Base-by-base conservation (phyloP, 1,140 invertebrate species). In the Vanessa atalanta region DNA sequence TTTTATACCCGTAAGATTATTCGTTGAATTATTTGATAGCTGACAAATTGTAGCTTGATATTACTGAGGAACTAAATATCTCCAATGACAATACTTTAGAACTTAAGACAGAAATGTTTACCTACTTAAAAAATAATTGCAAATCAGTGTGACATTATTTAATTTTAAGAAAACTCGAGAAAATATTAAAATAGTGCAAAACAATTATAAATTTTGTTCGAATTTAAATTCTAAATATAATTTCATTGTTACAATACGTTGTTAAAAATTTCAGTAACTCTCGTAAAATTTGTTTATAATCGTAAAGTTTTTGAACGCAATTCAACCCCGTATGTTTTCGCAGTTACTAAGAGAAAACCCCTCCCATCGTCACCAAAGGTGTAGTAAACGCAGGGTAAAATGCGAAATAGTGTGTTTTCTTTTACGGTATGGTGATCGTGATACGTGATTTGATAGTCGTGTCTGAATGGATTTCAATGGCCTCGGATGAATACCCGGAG, bases 321-420 rank as follows among this genome's bases (percentile, higher is more conserved):
- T 57, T 14, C 20, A 26, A 31, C 5, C 20, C 31, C 79, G 82
- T 79, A 64, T 80, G 74, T 81, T 76, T 73, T 50, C 60, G 63
- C 31, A 53, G 47, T 26, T 43, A n/a, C 57, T 50, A 57, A 69
- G 71, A 75, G 77, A 61, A 72, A 72, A 70, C 70, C 70, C 66
- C 75, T 65, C 73, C 57, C 77, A 68, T 60, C 77, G 72, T 77
- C 79, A 70, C 68, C 85, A 57, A 72, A 81, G 81, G 86, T 83
- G 83, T 80, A 83, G 79, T 88, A 86, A 88, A 83, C 77, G 79
- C 69, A 75, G 63, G 78, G 80, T 78, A 77, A 82, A 81, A 80
- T 73, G 77, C 79, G 79, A 79, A 80, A 85, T 86, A 85, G 83
- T 83, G 83, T 75, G 80, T 84, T 81, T 83, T 83, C 80, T 80